These are phyloP conservation scores for Syngnathus rostellatus DNA, from an alignment of 2,797 vertebrate genomes.

Conservation along the genomic window DNA sequence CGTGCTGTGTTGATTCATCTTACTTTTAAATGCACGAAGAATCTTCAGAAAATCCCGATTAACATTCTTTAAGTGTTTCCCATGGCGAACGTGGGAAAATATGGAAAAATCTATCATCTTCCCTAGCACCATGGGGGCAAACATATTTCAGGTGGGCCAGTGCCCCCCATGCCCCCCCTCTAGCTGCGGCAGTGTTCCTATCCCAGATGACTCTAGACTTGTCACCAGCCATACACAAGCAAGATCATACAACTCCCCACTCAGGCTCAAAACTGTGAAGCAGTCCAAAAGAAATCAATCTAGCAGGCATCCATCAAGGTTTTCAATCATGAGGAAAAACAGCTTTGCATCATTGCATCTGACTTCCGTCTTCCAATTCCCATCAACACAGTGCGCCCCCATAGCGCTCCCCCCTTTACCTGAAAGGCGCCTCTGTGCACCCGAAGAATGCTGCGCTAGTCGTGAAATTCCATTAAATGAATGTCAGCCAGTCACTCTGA, in stretches of 20 bases:
- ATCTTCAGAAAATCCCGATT: too few species aligned
- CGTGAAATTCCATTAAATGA: not conserved
- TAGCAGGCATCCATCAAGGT: not conserved
- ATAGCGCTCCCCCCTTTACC: not conserved
- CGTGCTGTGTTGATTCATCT: too few species aligned
- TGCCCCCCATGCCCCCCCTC: too few species aligned
- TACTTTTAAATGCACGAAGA: not conserved
- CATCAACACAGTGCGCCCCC: not conserved
- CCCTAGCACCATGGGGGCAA: too few species aligned
- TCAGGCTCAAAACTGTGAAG: not conserved
- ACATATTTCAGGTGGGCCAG: too few species aligned
- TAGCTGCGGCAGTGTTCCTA: too few species aligned
- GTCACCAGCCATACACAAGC: too few species aligned
- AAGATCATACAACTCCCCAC: not conserved
- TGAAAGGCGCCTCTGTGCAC: conserved; percentile 2
- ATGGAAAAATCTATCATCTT: too few species aligned
- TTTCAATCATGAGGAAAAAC: not conserved
- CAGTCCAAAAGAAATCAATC: not conserved
- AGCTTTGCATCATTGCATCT: not conserved
- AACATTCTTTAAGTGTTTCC: too few species aligned
- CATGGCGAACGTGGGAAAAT: too few species aligned
- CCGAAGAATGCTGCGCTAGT: not conserved
- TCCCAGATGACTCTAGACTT: too few species aligned
- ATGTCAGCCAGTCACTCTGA: not conserved
- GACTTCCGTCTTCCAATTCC: not conserved